Evolutionary conservation across 1,140 invertebrate genomes (phyloP).

Genomic region (Drosophila subpulchrella): DNA sequence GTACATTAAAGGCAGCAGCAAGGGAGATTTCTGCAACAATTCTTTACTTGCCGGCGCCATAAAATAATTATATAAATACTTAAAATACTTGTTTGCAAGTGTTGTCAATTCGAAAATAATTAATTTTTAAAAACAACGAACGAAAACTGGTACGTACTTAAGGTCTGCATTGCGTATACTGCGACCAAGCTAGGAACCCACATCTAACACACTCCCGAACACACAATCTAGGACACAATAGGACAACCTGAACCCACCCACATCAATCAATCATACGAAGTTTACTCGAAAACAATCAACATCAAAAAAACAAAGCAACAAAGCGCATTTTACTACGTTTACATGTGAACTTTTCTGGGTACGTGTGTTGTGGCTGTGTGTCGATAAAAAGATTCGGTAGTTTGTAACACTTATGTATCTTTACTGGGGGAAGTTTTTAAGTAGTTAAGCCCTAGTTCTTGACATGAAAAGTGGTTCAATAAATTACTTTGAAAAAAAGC

Average conservation of each 20-base stretch:
- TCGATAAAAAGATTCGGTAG: slow-evolving; percentile 13
- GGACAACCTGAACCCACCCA: slow-evolving; percentile 7
- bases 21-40: slow-evolving; percentile 1
- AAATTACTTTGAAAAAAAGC: slow-evolving; percentile 7
- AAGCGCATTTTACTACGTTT: slow-evolving; percentile 43
- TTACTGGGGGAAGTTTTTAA: slow-evolving; percentile 9
- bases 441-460: neutral
- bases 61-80: slow-evolving; percentile 14
- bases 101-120: slow-evolving; percentile 6
- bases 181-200: slow-evolving; percentile 43
- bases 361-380: slow-evolving; percentile 11
- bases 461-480: slow-evolving; percentile 5
- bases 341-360: slow-evolving; percentile 35
- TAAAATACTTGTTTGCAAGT: slow-evolving; percentile 6
- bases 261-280: slow-evolving; percentile 43
- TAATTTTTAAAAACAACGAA: slow-evolving; percentile 12
- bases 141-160: slow-evolving; percentile 2
- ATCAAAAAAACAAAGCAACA: slow-evolving; percentile 42
- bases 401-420: slow-evolving; percentile 20
- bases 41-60: neutral
- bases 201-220: slow-evolving; percentile 30
- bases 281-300: slow-evolving; percentile 58
- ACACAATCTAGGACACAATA: slow-evolving; percentile 11
- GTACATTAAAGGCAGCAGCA: slow-evolving; percentile 1
- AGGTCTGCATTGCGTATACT: slow-evolving; percentile 30